phyloP scores from a whole-genome alignment of 2,113 vertebrate species.

The Forbesichthys agassizii region DNA sequence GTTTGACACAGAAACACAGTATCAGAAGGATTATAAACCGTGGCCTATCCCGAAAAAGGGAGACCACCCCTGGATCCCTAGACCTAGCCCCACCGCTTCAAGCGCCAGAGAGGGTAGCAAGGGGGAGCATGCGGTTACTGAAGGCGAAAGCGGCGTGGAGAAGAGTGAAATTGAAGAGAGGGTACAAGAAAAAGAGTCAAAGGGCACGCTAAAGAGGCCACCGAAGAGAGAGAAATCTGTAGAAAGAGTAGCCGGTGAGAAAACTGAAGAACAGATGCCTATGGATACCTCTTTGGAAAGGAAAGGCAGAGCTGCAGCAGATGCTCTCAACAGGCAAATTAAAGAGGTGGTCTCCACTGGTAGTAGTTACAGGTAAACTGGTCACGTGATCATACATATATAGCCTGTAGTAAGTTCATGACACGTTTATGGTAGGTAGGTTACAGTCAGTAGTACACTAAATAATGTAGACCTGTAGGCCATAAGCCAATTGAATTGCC shows the following conservation, averaged over 20 bases:
- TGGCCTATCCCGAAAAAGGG: conserved; percentile 92
- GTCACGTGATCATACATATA: not conserved
- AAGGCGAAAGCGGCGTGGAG: conserved; percentile 74
- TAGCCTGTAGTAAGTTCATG: no score
- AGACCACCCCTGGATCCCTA: conserved; percentile 97
- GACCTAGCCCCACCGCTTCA: conserved; percentile 70
- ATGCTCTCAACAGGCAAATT: conserved; percentile 92
- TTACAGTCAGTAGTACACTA: not conserved
- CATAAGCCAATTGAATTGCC: no score
- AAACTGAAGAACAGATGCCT: conserved; percentile 40
- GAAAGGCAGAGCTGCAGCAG: conserved; percentile 83
- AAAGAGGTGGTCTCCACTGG: conserved; percentile 85
- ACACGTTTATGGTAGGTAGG: not conserved
- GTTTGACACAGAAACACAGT: conserved; percentile 90
- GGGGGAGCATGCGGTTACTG: conserved; percentile 41
- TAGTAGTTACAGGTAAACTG: conserved; percentile 86
- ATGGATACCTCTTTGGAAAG: conserved; percentile 55
- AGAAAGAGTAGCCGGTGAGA: conserved; percentile 51
- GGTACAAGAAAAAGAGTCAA: conserved; percentile 72
- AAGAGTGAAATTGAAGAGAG: conserved; percentile 80
- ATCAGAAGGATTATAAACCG: conserved; percentile 95
- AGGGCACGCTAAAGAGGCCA: conserved; percentile 46
- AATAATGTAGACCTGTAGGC: no score
- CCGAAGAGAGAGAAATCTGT: conserved; percentile 60
- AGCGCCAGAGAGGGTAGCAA: conserved; percentile 36